Evolutionary conservation across 2,888 invertebrate species (phyloP).

Genomic region (Dynastes tityus): DNA sequence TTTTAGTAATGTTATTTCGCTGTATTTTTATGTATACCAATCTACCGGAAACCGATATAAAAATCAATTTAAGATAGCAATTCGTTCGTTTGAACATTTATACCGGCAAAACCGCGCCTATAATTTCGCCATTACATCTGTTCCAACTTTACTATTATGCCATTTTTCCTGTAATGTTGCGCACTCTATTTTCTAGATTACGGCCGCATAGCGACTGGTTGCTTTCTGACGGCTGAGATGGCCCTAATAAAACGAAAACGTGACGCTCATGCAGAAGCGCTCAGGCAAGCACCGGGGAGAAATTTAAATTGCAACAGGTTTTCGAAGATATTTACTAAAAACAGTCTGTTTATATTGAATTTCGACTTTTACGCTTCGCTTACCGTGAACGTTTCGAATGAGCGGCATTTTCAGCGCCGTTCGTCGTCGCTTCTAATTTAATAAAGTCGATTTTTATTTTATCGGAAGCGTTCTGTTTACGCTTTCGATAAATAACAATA

Average conservation of each 20-base stretch:
- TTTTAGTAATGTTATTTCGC: no score
- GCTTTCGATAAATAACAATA: not conserved
- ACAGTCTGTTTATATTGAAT: constrained; percentile 63
- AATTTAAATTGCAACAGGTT: constrained; percentile 69
- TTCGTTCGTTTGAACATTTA: not conserved
- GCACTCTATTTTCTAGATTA: constrained; percentile 66
- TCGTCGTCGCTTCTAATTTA: constrained; percentile 36
- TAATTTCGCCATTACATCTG: constrained; percentile 43
- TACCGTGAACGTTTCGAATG: constrained; percentile 40
- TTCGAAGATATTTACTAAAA: constrained; percentile 57
- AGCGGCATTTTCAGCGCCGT: constrained; percentile 26
- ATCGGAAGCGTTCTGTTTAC: constrained; percentile 3
- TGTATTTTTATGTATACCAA: not conserved
- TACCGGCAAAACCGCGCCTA: constrained; percentile 28
- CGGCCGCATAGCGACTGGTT: constrained; percentile 64
- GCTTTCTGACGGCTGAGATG: constrained; percentile 66
- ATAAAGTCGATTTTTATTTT: constrained; percentile 44
- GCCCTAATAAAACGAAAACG: constrained; percentile 68
- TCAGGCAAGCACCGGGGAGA: constrained; percentile 61
- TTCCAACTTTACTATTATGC: constrained; percentile 44
- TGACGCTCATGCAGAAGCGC: constrained; percentile 66
- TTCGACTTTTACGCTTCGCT: constrained; percentile 60
- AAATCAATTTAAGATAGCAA: constrained; percentile 34
- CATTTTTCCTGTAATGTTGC: constrained; percentile 61
- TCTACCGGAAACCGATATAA: constrained; percentile 11